phyloP scores from a whole-genome alignment of 2,888 invertebrate species.

The Dasypolia templi region DNA sequence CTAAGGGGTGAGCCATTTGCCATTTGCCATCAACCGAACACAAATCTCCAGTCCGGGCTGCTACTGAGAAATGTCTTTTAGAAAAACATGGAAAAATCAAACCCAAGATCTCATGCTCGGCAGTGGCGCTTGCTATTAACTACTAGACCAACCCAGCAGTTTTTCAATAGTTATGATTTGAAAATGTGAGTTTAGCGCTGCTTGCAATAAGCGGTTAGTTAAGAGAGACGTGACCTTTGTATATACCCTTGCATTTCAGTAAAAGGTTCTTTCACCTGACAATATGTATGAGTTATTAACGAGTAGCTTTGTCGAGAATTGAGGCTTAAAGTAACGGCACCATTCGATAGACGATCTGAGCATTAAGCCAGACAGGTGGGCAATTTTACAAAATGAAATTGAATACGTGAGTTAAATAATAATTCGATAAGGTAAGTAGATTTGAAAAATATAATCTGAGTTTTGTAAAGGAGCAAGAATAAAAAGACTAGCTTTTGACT shows the following conservation, averaged over 20 bases:
- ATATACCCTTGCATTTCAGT: neutral
- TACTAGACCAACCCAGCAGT: no score
- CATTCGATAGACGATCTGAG: constrained; percentile 31
- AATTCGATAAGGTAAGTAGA: constrained; percentile 19
- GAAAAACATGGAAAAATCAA: no score
- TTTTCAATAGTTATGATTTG: neutral
- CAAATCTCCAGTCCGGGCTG: no score
- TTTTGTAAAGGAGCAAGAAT: neutral
- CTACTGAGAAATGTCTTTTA: no score
- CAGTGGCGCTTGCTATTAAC: no score
- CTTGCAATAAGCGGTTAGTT: neutral
- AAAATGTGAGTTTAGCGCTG: neutral
- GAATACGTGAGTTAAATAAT: constrained; percentile 56
- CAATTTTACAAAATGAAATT: constrained; percentile 51
- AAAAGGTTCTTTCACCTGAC: constrained; percentile 39
- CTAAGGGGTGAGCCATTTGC: no score
- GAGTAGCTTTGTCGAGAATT: constrained; percentile 29
- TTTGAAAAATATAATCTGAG: constrained; percentile 23
- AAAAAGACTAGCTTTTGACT: neutral
- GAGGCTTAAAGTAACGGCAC: constrained; percentile 30
- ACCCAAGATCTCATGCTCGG: no score
- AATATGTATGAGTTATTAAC: constrained; percentile 22
- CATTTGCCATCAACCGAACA: no score
- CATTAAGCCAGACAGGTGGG: constrained; percentile 41
- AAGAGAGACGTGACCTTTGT: neutral